Conservation (phyloP, 92 coral and sea anemone species). For the Diadumene lineata region DNA sequence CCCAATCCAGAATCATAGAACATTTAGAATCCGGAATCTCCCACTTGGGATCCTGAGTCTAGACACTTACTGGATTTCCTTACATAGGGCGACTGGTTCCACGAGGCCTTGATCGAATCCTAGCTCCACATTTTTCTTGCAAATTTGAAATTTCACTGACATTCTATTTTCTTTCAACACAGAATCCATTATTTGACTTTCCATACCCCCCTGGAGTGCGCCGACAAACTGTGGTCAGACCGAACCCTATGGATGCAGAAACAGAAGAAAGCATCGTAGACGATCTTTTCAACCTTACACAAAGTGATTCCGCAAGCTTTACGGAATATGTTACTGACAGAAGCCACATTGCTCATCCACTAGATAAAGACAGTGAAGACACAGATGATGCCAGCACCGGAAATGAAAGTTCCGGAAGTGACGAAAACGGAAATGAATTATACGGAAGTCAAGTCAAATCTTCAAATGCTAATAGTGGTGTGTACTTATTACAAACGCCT, state of each 20-base stretch:
- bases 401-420: constrained; percentile 33
- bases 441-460: constrained; percentile 21
- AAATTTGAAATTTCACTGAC: too few species aligned
- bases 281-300: constrained; percentile 79
- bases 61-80: too few species aligned
- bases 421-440: constrained; percentile 23
- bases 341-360: constrained; percentile 64
- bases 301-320: constrained; percentile 82
- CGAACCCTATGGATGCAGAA: constrained; percentile 40
- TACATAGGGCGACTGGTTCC: too few species aligned
- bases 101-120: too few species aligned
- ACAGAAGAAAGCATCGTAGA: constrained; percentile 82
- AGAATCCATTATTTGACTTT: constrained; percentile 81
- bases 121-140: too few species aligned
- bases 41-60: too few species aligned
- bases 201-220: constrained; percentile 99
- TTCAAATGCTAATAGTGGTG: constrained; percentile 9
- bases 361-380: constrained; percentile 12
- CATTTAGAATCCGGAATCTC: too few species aligned
- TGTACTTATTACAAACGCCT: constrained; percentile 31
- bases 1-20: too few species aligned
- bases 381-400: constrained; percentile 28
- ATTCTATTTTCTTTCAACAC: too few species aligned
- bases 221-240: constrained; percentile 70
- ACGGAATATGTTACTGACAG: constrained; percentile 82